Base-by-base conservation (phyloP, 2,797 vertebrate species). In the Muscicapa comitata region DNA sequence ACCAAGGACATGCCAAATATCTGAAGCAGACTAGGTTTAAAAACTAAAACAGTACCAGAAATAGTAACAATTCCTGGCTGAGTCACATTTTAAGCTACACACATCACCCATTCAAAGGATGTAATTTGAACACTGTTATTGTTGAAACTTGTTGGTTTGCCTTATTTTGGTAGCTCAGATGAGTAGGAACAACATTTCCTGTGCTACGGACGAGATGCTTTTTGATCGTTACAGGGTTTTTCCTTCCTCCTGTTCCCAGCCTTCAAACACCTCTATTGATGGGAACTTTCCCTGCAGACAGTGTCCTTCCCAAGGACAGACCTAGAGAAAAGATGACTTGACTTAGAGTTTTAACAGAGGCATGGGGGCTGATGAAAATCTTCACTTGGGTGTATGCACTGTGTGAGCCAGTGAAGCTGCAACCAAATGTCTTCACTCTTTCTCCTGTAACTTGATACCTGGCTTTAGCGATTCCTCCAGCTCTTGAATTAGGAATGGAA, bases 401-500 rank as follows among this genome's bases (percentile, higher is more conserved):
- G 35, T 25, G 38, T 8, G n/a, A 94, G 89, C 68, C n/a, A 43
- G 88, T 54, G 93, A 91, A 95, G 95, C 91, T 77, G 91, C 86
- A 97, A 96, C 88, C 93, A 95, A 94, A 97, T 65, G 91, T 95
- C 96, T 96, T 95, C 92, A 88, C 89, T 95, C 94, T 74, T 95
- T 79, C 95, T 95, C 89, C 57, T 96, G 96, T 97, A 97, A 97
- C 74, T 88, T 84, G 96, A 97, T 54, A 95, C 86, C 91, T 96
- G 95, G 86, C 88, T 95, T 83, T 35, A 95, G 95, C 14, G 14
- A 97, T 95, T 93, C 75, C 86, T 96, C 81, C 85, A 92, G 95
- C 94, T 94, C 91, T 93, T 95, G 93, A 95, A 94, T 96, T 95
- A 94, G 96, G 94, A 96, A 94, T 94, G 95, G 87, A 91, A 96